Percentiles rank a stretch among this genome's conserved stretches.
Evolutionary conservation across 2,113 vertebrate genomes (phyloP).

Genomic region (Acanthochromis polyacanthus): DNA sequence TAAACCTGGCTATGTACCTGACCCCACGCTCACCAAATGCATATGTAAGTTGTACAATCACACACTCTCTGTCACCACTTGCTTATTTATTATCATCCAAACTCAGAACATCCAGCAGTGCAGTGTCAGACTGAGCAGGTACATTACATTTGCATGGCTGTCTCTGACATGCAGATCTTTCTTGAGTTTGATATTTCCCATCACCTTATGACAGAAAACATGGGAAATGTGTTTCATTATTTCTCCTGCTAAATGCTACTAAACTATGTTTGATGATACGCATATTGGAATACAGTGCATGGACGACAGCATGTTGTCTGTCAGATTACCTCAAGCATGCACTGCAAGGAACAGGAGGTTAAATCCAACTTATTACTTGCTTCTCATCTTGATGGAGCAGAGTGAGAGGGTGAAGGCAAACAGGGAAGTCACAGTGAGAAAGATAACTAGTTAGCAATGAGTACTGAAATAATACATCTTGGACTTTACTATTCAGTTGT

Average conservation of each 20-base stretch:
- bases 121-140: background rate
- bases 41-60: constrained; percentile 87
- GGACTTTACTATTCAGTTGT: background rate
- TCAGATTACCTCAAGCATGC: constrained; percentile 40
- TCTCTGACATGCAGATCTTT: constrained; percentile 16
- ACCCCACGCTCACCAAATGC: constrained; percentile 90
- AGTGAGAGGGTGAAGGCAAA: no score
- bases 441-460: no score
- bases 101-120: constrained; percentile 8
- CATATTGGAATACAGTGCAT: constrained; percentile 48
- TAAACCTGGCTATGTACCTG: constrained; percentile 91
- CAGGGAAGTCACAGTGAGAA: no score
- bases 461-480: background rate
- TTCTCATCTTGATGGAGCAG: background rate
- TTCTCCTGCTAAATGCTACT: constrained; percentile 8
- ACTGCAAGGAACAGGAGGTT: constrained; percentile 1
- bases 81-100: background rate
- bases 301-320: constrained; percentile 56
- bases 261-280: constrained; percentile 20
- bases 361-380: constrained; percentile 13
- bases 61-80: background rate
- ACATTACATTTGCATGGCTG: constrained; percentile 29
- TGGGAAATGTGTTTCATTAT: background rate
- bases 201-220: constrained; percentile 1
- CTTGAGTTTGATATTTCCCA: constrained; percentile 5